A percentile compares a stretch with the other conserved stretches of the same genome.
These are phyloP conservation scores for Watsonalla binaria DNA, from an alignment of 2,888 invertebrate species.

Conservation along the genomic window DNA sequence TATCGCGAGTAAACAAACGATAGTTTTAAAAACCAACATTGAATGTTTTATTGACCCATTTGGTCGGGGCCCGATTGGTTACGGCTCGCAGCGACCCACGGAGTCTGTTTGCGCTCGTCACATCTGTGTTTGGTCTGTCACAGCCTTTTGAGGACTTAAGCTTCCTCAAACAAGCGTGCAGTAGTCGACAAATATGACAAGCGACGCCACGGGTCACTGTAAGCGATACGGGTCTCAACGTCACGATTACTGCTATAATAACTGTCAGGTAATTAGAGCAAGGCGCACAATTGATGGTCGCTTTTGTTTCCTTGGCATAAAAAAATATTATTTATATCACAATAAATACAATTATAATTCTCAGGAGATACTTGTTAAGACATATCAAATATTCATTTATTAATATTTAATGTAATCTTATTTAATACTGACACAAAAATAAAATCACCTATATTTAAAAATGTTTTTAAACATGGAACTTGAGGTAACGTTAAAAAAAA, in stretches of 20 bases:
- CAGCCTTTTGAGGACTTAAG: conserved; percentile 64
- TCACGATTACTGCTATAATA: conserved; percentile 4
- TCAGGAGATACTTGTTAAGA: no score
- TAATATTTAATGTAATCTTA: no score
- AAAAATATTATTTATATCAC: no score
- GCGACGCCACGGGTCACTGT: conserved; percentile 45
- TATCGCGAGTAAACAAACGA: conserved; percentile 39
- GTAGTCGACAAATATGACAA: conserved; percentile 46
- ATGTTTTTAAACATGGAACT: neutral
- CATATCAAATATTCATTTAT: no score
- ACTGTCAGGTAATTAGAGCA: neutral
- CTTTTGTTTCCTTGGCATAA: no score
- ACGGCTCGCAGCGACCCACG: conserved; percentile 27
- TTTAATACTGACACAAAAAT: no score
- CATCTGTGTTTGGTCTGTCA: conserved; percentile 73
- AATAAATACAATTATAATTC: no score
- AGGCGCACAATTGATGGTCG: neutral
- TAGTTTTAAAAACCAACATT: conserved; percentile 48
- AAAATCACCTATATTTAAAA: no score
- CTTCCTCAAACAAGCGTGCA: conserved; percentile 55
- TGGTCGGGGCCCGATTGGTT: conserved; percentile 51
- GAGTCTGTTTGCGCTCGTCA: conserved; percentile 59
- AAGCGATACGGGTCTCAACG: conserved; percentile 15
- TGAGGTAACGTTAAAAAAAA: conserved; percentile 7
- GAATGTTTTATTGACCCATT: conserved; percentile 48